Evolutionary conservation across 2,113 vertebrate genomes (phyloP).

Genomic region (Donacobius atricapilla): DNA sequence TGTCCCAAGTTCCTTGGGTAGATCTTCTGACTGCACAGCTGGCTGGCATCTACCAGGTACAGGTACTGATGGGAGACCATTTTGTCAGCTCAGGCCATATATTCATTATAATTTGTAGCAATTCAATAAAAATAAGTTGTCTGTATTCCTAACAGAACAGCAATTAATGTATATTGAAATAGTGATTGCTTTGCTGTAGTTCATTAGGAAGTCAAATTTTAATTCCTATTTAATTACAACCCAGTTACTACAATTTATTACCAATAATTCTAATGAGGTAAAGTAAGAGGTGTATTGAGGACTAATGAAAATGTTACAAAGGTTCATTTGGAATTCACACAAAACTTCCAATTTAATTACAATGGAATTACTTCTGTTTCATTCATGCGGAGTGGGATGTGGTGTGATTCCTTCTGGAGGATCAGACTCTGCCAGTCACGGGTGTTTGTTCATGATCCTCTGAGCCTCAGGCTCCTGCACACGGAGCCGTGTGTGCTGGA

Average conservation of each 20-base stretch:
- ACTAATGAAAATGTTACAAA: conserved; percentile 65
- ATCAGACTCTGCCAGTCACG: not conserved
- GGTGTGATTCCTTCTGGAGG: not conserved
- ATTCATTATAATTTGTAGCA: conserved; percentile 53
- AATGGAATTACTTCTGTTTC: conserved; percentile 23
- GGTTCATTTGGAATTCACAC: conserved; percentile 63
- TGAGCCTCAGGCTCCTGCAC: not conserved
- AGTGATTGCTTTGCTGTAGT: conserved; percentile 63
- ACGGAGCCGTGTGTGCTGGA: not conserved
- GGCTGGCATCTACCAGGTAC: not conserved
- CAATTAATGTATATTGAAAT: conserved; percentile 62
- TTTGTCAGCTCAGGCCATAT: not conserved
- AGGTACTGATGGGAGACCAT: not conserved
- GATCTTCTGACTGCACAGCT: not conserved
- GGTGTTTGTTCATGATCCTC: not conserved
- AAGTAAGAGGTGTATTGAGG: conserved; percentile 48
- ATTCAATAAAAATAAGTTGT: conserved; percentile 55
- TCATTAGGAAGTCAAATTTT: conserved; percentile 73
- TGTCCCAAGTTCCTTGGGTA: not conserved
- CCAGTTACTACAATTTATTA: conserved; percentile 67
- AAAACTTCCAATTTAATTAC: conserved; percentile 58
- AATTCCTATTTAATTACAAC: conserved; percentile 73
- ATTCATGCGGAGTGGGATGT: not conserved
- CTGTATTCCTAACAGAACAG: conserved; percentile 43
- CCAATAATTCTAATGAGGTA: conserved; percentile 67